Conservation (phyloP, 2,888 invertebrate species). For the Sphaerophoria rueppellii region DNA sequence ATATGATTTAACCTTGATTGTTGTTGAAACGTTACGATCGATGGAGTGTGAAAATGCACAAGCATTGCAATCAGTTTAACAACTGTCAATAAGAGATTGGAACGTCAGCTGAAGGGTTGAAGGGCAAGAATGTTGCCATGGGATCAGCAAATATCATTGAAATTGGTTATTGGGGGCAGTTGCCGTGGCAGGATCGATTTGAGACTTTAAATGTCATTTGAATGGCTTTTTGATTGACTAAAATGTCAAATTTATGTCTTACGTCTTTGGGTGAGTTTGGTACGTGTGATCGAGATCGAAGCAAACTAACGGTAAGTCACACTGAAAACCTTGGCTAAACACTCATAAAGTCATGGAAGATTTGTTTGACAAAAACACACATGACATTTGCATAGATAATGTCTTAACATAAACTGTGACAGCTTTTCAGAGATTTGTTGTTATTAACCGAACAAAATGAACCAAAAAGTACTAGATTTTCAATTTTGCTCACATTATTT, state of each 20-base stretch:
- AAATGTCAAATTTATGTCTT: slow-evolving; percentile 12
- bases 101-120: slow-evolving; percentile 33
- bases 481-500: too few species aligned
- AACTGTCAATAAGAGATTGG: slow-evolving; percentile 50
- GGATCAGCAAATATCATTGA: background rate
- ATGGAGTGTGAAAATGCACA: slow-evolving; percentile 36
- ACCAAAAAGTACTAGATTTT: too few species aligned
- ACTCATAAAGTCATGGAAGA: background rate
- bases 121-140: slow-evolving; percentile 21
- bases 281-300: slow-evolving; percentile 13
- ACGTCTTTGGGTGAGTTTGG: background rate
- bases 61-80: slow-evolving; percentile 44
- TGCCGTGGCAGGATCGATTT: background rate
- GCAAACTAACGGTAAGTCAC: slow-evolving; percentile 10
- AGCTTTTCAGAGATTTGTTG: background rate
- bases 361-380: background rate
- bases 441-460: too few species aligned
- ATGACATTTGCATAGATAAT: background rate
- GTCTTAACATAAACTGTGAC: background rate
- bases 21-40: slow-evolving; percentile 34
- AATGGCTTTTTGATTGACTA: slow-evolving; percentile 10
- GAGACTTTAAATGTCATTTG: slow-evolving; percentile 15
- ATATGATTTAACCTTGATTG: slow-evolving; percentile 66
- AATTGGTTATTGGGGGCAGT: slow-evolving; percentile 17
- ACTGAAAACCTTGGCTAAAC: background rate